phyloP scores from a whole-genome alignment of 2,797 vertebrate species.

The Molossus alvarezi region DNA sequence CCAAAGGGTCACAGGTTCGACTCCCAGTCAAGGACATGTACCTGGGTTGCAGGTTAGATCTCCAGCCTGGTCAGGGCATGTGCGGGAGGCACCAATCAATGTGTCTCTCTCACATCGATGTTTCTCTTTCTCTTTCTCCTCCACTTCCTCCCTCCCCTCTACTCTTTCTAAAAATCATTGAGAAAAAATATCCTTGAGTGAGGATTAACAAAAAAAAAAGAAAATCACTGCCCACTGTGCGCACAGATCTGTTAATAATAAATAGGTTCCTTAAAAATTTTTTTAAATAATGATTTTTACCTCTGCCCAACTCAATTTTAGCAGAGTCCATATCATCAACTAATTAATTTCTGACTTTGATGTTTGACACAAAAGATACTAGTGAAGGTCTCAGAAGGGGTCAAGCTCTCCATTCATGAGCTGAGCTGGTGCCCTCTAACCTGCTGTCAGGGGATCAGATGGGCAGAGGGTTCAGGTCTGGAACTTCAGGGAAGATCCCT shows the following conservation, averaged over 20 bases:
- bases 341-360: neutral
- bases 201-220: no score
- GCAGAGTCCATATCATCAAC: neutral
- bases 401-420: slow-evolving; percentile 73
- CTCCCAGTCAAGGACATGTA: no score
- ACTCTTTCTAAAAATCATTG: no score
- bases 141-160: no score
- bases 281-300: neutral
- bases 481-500: slow-evolving; percentile 89
- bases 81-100: no score
- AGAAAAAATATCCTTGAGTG: no score
- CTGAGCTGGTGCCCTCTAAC: slow-evolving; percentile 91
- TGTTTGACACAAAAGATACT: neutral
- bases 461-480: slow-evolving; percentile 87
- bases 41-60: no score
- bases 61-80: no score
- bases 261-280: neutral
- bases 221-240: no score
- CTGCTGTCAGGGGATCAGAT: slow-evolving; percentile 88
- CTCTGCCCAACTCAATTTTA: neutral
- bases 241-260: neutral
- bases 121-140: no score
- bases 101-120: no score
- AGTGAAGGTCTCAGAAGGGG: slow-evolving; percentile 75
- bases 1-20: no score